A percentile compares a stretch with the other conserved stretches of the same genome.
Conservation (phyloP, 30 jellyfish, hydroid and myxozoan genomes). For the Sanderia malayensis region DNA sequence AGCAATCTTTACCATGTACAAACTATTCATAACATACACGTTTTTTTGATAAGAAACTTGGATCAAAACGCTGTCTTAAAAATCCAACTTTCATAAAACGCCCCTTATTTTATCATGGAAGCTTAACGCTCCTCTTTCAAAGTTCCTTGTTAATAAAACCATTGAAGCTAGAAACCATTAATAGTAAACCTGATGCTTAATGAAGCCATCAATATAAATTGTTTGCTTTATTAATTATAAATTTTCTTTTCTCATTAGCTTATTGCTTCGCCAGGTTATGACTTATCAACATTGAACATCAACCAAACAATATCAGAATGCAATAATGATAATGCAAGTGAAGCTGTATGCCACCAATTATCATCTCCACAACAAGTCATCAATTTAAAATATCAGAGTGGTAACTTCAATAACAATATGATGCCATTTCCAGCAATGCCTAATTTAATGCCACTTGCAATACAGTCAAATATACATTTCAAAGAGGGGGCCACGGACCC, state of each 20-base stretch:
- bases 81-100: neutral
- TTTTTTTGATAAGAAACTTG: too few species aligned
- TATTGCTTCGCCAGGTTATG: neutral
- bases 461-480: neutral
- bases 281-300: neutral
- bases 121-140: too few species aligned
- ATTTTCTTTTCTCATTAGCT: neutral
- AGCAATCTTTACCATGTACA: too few species aligned
- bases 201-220: too few species aligned
- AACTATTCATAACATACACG: too few species aligned
- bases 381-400: neutral
- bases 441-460: too few species aligned
- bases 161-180: too few species aligned
- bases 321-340: neutral
- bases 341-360: neutral
- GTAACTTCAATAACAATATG: neutral
- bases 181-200: neutral
- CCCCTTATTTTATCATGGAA: neutral
- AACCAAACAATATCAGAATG: neutral
- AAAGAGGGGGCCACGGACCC: constrained; percentile 7
- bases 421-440: neutral
- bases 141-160: too few species aligned
- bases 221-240: neutral
- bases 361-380: neutral
- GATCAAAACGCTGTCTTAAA: neutral